A percentile compares a stretch with the other conserved stretches of the same genome.
phyloP scores from a whole-genome alignment of 1,140 invertebrate species.

The Apis dorsata region DNA sequence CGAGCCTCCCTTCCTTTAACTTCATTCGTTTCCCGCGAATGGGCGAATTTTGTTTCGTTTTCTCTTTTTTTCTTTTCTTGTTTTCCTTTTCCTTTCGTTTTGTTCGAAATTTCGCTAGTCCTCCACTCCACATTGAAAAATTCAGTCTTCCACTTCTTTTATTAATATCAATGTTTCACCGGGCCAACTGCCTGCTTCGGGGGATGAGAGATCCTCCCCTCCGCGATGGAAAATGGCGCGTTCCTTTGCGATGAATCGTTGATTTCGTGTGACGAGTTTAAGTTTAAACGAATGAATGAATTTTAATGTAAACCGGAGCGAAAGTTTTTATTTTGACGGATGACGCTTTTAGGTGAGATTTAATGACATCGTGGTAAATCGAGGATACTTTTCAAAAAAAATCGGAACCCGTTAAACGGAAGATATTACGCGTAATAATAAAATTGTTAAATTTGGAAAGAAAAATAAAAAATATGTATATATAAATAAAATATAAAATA shows the following conservation, averaged over 20 bases:
- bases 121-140: background rate
- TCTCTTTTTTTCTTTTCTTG: too few relatives aligned
- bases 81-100: background rate
- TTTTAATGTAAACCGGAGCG: background rate
- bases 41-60: background rate
- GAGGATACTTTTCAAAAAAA: background rate
- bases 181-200: background rate
- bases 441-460: background rate
- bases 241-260: background rate
- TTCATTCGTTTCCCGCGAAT: background rate
- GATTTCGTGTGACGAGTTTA: background rate
- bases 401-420: background rate
- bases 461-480: too few relatives aligned
- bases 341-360: background rate
- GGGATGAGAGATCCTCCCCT: background rate
- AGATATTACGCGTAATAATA: background rate
- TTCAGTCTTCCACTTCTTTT: background rate
- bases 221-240: background rate
- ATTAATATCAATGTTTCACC: slow-evolving; percentile 7
- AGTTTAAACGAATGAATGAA: background rate
- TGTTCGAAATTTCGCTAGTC: background rate
- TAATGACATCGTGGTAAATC: background rate
- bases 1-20: background rate
- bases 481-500: too few relatives aligned
- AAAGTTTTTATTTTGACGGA: background rate